These are phyloP conservation scores for Drosophila cardini DNA, from an alignment of 1,140 invertebrate species.

Conservation along the genomic window DNA sequence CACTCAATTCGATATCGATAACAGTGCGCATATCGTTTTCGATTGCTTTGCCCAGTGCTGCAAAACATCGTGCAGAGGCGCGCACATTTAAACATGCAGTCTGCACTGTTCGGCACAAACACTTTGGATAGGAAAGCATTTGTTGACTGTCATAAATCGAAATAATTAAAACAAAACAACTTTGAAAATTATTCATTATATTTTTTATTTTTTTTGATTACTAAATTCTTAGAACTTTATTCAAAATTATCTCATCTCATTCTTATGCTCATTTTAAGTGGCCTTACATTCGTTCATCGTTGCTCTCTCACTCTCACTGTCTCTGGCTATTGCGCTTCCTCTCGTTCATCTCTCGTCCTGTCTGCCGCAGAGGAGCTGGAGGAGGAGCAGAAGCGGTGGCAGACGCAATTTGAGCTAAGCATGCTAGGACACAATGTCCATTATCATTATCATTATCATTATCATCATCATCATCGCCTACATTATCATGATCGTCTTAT, in stretches of 20 bases:
- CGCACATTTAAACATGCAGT: constrained; percentile 12
- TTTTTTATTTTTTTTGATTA: constrained; percentile 80
- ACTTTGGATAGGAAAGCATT: background rate
- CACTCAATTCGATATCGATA: background rate
- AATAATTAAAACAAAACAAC: constrained; percentile 15
- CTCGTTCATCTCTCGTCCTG: background rate
- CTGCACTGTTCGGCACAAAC: too few relatives aligned
- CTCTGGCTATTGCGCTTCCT: background rate
- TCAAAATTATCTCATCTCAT: constrained; percentile 73
- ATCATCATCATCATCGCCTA: constrained; percentile 13
- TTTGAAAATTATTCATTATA: constrained; percentile 53
- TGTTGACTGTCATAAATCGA: background rate
- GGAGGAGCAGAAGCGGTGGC: constrained; percentile 1
- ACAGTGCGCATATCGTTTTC: background rate
- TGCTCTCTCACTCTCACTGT: background rate
- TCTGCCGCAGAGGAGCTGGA: background rate
- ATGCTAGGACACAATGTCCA: constrained; percentile 42
- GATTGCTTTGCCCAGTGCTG: background rate
- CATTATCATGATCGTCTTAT: constrained; percentile 32
- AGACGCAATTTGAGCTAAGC: constrained; percentile 32
- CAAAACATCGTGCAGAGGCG: background rate
- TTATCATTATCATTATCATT: too few relatives aligned
- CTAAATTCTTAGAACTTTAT: constrained; percentile 84
- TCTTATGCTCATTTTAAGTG: constrained; percentile 50
- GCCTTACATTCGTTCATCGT: constrained; percentile 33